Base-by-base conservation (phyloP, 53 echinoderm and acorn worm genomes). In the Mesocentrotus franciscanus region DNA sequence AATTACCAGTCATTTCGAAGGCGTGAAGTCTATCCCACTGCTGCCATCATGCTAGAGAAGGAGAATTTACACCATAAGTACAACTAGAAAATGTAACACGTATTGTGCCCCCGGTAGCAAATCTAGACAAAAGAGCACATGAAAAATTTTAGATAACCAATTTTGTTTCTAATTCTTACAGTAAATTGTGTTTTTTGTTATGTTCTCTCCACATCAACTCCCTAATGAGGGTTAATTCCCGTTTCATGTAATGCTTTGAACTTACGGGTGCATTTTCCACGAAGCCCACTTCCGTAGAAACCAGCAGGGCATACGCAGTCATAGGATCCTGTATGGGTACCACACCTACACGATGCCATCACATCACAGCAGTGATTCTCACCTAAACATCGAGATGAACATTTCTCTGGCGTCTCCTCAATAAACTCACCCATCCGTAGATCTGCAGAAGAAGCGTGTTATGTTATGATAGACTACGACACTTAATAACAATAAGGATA, bases 301-400 rank as follows among this genome's bases (percentile, higher is more conserved):
- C 99, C 99, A 58, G 96, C 93, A 15, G 99, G 99, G 78, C 99
- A 99, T 3, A 99, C 92, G 56, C 99, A 99, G 74, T 99, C 97
- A 49, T 99, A 99, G 90, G 97, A 96, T n/a, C 99, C 99, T 0
- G 97, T 99, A 66, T 97, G 97, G 0, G 97, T 99, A 32, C 99
- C 99, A 94, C 99, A 99, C n/a, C 96, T 93, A 74, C 99, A 99
- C 8, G 96, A 95, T 9, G 99, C 99, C 26, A 90, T 87, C 15
- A 94, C 61, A 34, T 98, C 96, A 61, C 99, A 99, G 92, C 99
- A 99, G 24, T 94, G n/a, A 8, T 90, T 68, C 22, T 92, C 95
- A 12, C 90, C 95, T 13, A 93, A 70, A 49, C 98, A 98, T 7
- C 97, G 95, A 10, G 97, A 97, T 8, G 95, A 96, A 78, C 99